Conservation (phyloP, 2,797 vertebrate species). For the Sarcoramphus papa region DNA sequence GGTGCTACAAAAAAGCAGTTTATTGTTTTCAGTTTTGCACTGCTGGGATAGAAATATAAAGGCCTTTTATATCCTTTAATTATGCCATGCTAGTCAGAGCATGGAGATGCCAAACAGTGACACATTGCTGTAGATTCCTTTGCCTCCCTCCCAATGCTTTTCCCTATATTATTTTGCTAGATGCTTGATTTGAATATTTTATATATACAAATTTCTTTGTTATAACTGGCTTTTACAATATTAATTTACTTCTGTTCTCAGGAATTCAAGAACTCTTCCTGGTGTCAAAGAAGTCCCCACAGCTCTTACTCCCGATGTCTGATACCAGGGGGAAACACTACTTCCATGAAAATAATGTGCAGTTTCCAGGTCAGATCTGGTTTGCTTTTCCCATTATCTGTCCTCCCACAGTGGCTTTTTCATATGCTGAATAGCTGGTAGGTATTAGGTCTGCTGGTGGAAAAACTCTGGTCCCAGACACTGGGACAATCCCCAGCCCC, state of each 20-base stretch:
- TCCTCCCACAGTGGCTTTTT: background rate
- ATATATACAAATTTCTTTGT: background rate
- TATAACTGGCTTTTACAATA: background rate
- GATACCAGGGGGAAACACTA: background rate
- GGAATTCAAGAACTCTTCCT: background rate
- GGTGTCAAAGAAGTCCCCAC: background rate
- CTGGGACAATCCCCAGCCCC: background rate
- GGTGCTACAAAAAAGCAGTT: background rate
- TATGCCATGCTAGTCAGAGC: background rate
- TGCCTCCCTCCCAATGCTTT: background rate
- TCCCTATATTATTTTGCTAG: background rate
- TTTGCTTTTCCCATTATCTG: background rate
- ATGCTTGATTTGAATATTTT: background rate
- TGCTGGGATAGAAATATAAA: background rate
- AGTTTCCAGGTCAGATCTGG: background rate
- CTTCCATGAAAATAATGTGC: background rate
- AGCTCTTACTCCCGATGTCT: background rate
- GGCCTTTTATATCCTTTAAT: conserved; percentile 4
- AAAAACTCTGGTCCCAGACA: background rate
- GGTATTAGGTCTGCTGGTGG: background rate
- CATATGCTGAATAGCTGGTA: background rate
- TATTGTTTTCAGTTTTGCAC: background rate
- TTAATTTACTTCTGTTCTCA: background rate
- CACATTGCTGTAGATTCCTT: background rate
- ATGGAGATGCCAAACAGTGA: background rate